Evolutionary conservation across 2,113 vertebrate species (phyloP), one percentile per base, ranked within the genome.

Genomic region (Sardina pilchardus): DNA sequence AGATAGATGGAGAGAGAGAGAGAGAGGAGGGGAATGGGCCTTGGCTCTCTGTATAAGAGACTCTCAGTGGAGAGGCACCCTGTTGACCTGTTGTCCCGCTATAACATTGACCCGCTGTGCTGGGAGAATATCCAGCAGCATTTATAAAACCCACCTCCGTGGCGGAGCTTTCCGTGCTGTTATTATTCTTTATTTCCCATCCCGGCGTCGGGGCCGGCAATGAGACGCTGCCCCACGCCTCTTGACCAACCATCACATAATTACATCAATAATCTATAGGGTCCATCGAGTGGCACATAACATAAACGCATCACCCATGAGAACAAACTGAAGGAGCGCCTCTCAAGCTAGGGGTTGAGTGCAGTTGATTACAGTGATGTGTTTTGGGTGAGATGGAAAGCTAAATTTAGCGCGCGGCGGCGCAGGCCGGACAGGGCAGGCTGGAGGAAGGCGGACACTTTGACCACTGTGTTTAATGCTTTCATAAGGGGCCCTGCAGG

Each of bases 251-350:
- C 67, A 75, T 75, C 67, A 75, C 17, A 75, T 75, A 75, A 75
- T 75, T 75, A 36, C 67, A 36, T 75, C 67, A 75, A 75, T 75
- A 75, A 75, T 75, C 67, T 75, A 36, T 75, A 75, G 14, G 67
- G 8, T 75, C 67, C 12, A 12, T 75, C 2, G 67, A 75, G 67
- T 75, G 8, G 30, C 34, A 34, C 30, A 30, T 75, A 75, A 36
- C 67, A 5, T 36, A 36, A 75, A 75, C 36, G 16, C 30, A 75
- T 75, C 30, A 75, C 36, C 30, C 30, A 30, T 36, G 14, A 16
- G 30, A 3, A 36, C 67, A 75, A 75, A 75, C 14, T 75, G 67
- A 75, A 75, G 67, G 67, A 36, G 30, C 67, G 5, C 30, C 67
- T 14, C 14, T 34, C 67, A 34, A 75, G 34, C 67, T 34, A 17